Evolutionary conservation across 2,888 invertebrate genomes (phyloP).

Genomic region (Drosophila imparisetae): DNA sequence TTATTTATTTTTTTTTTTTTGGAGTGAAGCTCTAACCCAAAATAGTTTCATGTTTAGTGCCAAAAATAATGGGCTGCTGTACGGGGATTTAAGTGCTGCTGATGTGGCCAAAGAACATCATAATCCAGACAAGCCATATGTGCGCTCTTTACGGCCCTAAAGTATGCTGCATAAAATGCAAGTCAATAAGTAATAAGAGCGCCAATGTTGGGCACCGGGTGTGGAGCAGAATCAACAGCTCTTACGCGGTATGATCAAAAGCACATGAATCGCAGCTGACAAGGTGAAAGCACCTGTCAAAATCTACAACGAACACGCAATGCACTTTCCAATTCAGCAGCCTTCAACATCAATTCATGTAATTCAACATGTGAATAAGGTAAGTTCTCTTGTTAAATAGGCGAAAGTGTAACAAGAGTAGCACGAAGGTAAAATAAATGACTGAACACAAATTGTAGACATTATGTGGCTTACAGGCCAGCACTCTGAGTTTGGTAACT

Average conservation of each 20-base stretch:
- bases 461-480: slow-evolving; percentile 22
- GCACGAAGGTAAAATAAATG: slow-evolving; percentile 18
- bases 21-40: slow-evolving; percentile 10
- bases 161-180: slow-evolving; percentile 67
- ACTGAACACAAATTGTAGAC: slow-evolving; percentile 13
- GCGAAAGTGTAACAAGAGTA: slow-evolving; percentile 2
- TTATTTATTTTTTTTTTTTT: slow-evolving; percentile 6
- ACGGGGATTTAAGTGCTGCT: slow-evolving; percentile 54
- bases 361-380: neutral
- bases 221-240: slow-evolving; percentile 30
- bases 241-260: slow-evolving; percentile 38
- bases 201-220: neutral
- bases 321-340: slow-evolving; percentile 22
- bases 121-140: slow-evolving; percentile 44
- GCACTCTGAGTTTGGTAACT: slow-evolving; percentile 3
- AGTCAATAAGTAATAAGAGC: slow-evolving; percentile 56
- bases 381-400: neutral
- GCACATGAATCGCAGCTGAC: slow-evolving; percentile 42
- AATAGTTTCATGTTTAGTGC: slow-evolving; percentile 70
- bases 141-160: slow-evolving; percentile 64
- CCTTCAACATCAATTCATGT: slow-evolving; percentile 3
- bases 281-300: slow-evolving; percentile 8
- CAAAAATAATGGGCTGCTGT: slow-evolving; percentile 61
- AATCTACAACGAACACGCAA: slow-evolving; percentile 20
- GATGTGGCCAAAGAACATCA: slow-evolving; percentile 16